Evolutionary conservation across 2,113 vertebrate genomes (phyloP), one percentile per base, ranked within the genome.

Genomic region (Istiophorus platypterus): DNA sequence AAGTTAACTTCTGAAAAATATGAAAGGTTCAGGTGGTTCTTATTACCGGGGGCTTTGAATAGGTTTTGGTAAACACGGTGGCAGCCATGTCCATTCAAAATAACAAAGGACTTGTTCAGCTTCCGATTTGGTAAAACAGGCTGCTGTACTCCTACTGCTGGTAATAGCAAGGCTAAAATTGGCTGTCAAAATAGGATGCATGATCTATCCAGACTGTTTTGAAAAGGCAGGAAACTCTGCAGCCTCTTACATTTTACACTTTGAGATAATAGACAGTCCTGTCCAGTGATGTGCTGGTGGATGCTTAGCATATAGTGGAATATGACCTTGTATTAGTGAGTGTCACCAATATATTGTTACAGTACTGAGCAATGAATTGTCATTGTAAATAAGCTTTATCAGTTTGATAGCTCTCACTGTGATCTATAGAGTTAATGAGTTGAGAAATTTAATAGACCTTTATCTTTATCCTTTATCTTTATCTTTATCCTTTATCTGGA

Each of bases 1-100:
- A 86, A 92, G 88, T 85, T 89, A 75, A 82, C 69, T 82, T 77
- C 0, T 13, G 51, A 74, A 90, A 89, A 82, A 72, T 41, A 76
- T 5, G 6, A 52, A 61, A 39, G 61, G 31, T 58, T 68, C 5
- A 64, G 5, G 9, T 24, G 26, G n/a, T 54, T 37, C 14, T 31
- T 29, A 22, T 24, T 52, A 2, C 15, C 10, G 11, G 62, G 10
- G 1, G 2, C 22, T 70, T 26, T 63, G 41, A 87, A 74, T 57
- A 62, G 72, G 34, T 61, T n/a, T 2, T 18, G 6, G 27, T 47
- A 69, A 73, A 78, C 63, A 75, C 24, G 14, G 24, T 51, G 34
- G 42, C 54, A 66, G 62, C 22, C 3, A 8, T 13, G 15, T 59
- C 4, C 0, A 0, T 14, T 17, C 5, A n/a, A 24, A 77, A 72